These are phyloP conservation scores for Ochropleura leucogaster DNA, from an alignment of 2,888 invertebrate species.

Conservation along the genomic window DNA sequence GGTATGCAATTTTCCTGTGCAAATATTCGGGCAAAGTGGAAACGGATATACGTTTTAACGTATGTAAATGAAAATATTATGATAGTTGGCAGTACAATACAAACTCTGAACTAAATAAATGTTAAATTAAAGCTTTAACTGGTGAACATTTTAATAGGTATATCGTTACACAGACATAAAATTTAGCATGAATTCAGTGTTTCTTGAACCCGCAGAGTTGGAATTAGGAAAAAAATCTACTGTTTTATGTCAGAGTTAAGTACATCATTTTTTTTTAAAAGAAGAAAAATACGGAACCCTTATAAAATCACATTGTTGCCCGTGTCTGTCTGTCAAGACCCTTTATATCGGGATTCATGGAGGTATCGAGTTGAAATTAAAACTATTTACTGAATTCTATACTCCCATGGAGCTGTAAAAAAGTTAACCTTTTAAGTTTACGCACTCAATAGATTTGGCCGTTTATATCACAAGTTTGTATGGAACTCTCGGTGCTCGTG, in stretches of 20 bases:
- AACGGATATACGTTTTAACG: constrained; percentile 17
- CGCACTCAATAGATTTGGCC: too few species aligned
- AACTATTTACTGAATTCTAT: too few species aligned
- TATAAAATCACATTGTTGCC: too few species aligned
- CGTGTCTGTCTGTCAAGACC: too few species aligned
- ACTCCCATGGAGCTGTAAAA: too few species aligned
- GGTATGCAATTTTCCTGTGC: background rate
- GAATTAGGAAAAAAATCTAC: background rate
- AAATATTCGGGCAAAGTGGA: constrained; percentile 26
- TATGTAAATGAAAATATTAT: background rate
- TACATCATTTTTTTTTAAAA: background rate
- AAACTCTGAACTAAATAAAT: background rate
- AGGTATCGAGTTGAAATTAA: too few species aligned
- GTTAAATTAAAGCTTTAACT: constrained; percentile 3
- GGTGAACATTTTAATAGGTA: background rate
- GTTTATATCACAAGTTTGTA: too few species aligned
- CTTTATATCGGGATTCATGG: too few species aligned
- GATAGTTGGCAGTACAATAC: constrained; percentile 1
- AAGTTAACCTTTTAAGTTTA: too few species aligned
- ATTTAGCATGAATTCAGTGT: background rate
- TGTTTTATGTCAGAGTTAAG: background rate
- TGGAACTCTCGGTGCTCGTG: too few species aligned
- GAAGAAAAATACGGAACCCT: too few species aligned
- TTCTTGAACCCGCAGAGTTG: background rate
- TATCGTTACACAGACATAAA: background rate